Conservation (phyloP, 2,797 vertebrate genomes). For the Gallirallus australis region DNA sequence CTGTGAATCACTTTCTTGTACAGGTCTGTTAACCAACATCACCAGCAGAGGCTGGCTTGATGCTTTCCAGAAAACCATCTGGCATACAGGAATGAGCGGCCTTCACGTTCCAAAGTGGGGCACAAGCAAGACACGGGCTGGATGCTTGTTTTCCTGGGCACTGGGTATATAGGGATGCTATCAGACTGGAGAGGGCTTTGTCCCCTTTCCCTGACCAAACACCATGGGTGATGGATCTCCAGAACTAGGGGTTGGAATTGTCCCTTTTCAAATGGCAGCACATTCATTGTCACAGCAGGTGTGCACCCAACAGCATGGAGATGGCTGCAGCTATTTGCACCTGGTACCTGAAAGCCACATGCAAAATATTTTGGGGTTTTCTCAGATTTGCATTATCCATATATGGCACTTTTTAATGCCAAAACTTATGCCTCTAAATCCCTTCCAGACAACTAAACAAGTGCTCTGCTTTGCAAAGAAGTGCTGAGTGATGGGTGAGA, state of each 20-base stretch:
- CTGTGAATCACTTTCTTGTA: conserved; percentile 55
- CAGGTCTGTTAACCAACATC: conserved; percentile 26
- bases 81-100: background rate
- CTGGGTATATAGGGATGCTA: background rate
- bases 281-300: background rate
- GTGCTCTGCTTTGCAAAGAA: background rate
- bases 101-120: background rate
- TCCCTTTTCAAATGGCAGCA: background rate
- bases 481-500: background rate
- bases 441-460: background rate
- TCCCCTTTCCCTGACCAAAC: background rate
- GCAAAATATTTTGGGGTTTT: background rate
- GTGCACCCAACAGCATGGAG: background rate
- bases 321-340: background rate
- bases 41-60: background rate
- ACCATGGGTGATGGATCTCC: fast-evolving
- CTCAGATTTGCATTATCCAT: background rate
- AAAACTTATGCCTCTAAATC: background rate
- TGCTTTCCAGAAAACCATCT: background rate
- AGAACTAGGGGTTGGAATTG: background rate
- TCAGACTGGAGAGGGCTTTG: background rate
- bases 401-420: background rate
- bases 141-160: background rate
- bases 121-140: fast-evolving
- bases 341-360: background rate